phyloP scores from a whole-genome alignment of 2,113 vertebrate species.

The Butorides virescens region DNA sequence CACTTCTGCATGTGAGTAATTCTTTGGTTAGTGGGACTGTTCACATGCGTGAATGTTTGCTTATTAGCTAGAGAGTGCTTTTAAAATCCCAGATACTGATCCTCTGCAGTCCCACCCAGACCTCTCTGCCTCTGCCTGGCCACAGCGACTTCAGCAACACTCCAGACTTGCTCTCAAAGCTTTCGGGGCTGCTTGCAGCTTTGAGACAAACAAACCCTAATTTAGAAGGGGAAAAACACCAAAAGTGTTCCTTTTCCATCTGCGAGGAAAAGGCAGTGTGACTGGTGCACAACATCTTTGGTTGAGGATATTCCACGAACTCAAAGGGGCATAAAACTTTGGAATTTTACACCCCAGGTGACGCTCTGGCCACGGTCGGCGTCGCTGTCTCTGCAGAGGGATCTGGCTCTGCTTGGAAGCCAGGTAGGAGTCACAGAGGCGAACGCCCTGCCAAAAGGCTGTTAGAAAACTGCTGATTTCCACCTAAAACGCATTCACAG shows the following conservation, averaged over 20 bases:
- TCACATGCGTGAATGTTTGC: background rate
- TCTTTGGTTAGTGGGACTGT: background rate
- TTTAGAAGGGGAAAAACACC: background rate
- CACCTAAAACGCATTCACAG: background rate
- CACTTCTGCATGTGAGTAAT: background rate
- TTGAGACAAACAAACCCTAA: background rate
- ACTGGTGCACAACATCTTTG: background rate
- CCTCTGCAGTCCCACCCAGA: background rate
- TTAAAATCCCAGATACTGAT: background rate
- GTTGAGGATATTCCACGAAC: background rate
- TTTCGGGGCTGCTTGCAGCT: background rate
- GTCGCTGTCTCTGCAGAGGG: rapidly evolving
- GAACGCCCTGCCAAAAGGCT: background rate
- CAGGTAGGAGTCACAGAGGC: background rate
- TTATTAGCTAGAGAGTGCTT: background rate
- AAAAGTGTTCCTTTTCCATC: background rate
- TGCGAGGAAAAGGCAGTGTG: no score
- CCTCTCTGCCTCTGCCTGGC: background rate
- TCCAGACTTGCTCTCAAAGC: background rate
- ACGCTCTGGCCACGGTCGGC: rapidly evolving
- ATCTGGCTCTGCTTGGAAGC: background rate
- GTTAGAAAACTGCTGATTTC: background rate
- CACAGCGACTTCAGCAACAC: rapidly evolving
- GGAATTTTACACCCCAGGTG: background rate
- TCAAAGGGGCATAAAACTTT: background rate